A percentile compares a stretch with the other conserved stretches of the same genome.
Conservation (phyloP, 2,888 invertebrate species). For the Mesochorus sp. region DNA sequence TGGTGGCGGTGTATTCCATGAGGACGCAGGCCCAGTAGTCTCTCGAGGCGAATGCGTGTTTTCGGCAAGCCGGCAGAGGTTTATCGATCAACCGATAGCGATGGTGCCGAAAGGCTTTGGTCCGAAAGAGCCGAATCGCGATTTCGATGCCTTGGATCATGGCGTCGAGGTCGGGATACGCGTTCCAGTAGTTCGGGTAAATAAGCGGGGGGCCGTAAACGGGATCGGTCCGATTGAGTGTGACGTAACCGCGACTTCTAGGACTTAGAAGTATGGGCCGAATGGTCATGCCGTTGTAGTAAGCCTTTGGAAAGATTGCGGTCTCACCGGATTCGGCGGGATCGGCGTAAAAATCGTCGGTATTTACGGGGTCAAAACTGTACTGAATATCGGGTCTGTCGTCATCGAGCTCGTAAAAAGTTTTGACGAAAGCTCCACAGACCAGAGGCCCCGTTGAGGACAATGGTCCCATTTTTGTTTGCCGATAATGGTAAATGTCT, state of each 20-base stretch:
- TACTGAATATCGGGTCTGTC: conserved; percentile 87
- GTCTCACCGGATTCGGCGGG: conserved; percentile 83
- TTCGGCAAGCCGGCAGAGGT: conserved; percentile 85
- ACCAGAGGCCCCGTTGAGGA: conserved; percentile 83
- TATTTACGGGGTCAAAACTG: conserved; percentile 85
- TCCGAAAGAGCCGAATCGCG: conserved; percentile 84
- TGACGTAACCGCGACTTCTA: conserved; percentile 85
- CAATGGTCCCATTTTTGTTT: conserved; percentile 83
- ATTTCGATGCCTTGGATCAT: conserved; percentile 86
- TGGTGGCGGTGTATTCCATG: conserved; percentile 87
- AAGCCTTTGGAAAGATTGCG: conserved; percentile 84
- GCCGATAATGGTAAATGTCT: conserved; percentile 82
- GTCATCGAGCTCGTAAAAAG: conserved; percentile 82
- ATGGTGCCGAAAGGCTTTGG: conserved; percentile 84
- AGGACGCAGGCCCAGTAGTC: conserved; percentile 87
- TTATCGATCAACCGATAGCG: conserved; percentile 84
- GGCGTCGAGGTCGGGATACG: conserved; percentile 85
- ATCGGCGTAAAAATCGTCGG: conserved; percentile 84
- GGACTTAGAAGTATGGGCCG: conserved; percentile 86
- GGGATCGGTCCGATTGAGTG: conserved; percentile 88
- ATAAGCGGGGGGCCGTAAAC: conserved; percentile 88
- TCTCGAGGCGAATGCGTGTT: conserved; percentile 84
- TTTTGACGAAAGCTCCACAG: conserved; percentile 85
- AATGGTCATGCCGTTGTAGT: conserved; percentile 86
- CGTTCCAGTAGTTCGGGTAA: conserved; percentile 87